Conservation (phyloP, 2,797 vertebrate species). For the Streptopelia turtur region DNA sequence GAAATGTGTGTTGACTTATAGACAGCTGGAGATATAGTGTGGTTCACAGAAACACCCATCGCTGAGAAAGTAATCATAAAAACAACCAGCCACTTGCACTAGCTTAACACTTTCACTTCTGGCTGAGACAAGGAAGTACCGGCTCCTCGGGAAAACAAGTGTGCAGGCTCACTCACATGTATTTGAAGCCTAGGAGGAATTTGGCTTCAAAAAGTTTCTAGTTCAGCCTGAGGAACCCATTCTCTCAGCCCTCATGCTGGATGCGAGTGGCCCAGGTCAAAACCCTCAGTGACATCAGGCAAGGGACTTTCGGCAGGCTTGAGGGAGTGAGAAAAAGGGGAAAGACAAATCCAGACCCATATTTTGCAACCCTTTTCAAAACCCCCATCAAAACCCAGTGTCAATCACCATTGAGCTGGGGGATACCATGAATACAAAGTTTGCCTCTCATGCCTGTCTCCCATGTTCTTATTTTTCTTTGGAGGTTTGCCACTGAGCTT, state of each 20-base stretch:
- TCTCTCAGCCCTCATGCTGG: not conserved
- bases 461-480: not conserved
- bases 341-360: not conserved
- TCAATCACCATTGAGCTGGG: not conserved
- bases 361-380: conserved; percentile 41
- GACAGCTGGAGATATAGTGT: not conserved
- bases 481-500: not conserved
- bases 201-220: not conserved
- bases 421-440: not conserved
- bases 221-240: not conserved
- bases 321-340: not conserved
- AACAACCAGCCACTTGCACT: not conserved
- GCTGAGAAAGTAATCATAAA: conserved; percentile 31
- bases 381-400: not conserved
- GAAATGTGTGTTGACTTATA: not conserved
- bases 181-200: conserved; percentile 1
- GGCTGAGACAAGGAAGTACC: not conserved
- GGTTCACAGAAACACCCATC: conserved; percentile 10
- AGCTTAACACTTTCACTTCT: conserved; percentile 28
- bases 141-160: not conserved
- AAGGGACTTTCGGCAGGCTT: not conserved
- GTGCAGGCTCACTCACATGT: not conserved
- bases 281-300: not conserved
- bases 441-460: not conserved
- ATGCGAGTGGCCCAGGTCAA: not conserved